Evolutionary conservation across 2,113 vertebrate species (phyloP), one percentile per base, ranked within the genome.

Genomic region (Struthidea cinerea): DNA sequence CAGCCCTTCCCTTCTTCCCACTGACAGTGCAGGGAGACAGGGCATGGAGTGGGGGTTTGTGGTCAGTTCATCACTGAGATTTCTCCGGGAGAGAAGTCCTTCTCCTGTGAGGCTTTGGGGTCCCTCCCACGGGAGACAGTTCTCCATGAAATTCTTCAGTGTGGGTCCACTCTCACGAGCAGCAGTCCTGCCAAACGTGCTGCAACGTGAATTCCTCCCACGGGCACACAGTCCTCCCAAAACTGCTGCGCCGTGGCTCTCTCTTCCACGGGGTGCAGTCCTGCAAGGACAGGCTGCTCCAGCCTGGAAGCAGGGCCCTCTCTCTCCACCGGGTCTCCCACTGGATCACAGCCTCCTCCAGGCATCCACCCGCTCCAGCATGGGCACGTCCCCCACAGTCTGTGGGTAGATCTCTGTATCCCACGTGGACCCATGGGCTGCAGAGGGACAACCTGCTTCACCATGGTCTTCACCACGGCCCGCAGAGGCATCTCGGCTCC

Each of bases 321-420:
- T n/a, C 13, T 56, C 55, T n/a, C 20, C 55, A 56, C 52, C 3
- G 17, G 30, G 28, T 30, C 20, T 23, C 1, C 32, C 20, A 22
- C 20, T 56, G 55, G 55, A n/a, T 33, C 32, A 56, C 33, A n/a
- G 55, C 13, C 33, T 10, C 33, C 33, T 57, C 20, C 33, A 23
- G 55, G 55, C 8, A 56, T 33, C 32, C 53, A 33, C 32, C 2
- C 0, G 3, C 52, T 18, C 52, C 1, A 0, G 10, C 28, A 9
- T 1, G 17, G 28, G 52, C 32, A 33, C 32, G 8, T 56, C 13
- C 20, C 10, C 33, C 33, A 23, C 2, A 13, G 33, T 33, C 55
- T 57, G 33, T 0, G 6, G 33, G 33, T n/a, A 33, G 20, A 56
- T 56, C 32, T 56, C 55, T 56, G 55, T 20, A 14, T 56, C 11